These are phyloP conservation scores for Onychostoma macrolepis DNA, from an alignment of 2,113 vertebrate genomes.

Conservation along the genomic window DNA sequence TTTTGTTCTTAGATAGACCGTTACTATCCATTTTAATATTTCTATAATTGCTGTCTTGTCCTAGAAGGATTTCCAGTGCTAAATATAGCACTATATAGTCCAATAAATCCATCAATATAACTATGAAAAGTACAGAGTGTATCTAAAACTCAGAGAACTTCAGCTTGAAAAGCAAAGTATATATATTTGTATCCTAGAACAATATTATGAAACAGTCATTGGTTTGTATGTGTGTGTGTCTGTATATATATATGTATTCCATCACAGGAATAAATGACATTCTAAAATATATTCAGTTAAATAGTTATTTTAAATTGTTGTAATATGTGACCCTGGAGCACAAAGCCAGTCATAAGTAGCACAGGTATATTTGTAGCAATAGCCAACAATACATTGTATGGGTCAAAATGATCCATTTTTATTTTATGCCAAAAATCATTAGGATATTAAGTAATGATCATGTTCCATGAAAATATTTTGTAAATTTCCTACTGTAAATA, in stretches of 20 bases:
- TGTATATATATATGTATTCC: too few species aligned
- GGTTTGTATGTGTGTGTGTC: too few species aligned
- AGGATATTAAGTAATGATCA: too few species aligned
- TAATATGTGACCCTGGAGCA: neutral
- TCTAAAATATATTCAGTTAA: neutral
- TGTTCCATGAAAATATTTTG: too few species aligned
- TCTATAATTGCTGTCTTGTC: neutral
- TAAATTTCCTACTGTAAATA: too few species aligned
- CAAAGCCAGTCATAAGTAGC: too few species aligned
- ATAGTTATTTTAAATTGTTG: neutral
- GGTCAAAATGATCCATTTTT: too few species aligned
- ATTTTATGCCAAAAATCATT: too few species aligned
- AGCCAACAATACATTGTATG: too few species aligned
- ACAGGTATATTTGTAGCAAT: too few species aligned
- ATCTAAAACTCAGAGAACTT: neutral
- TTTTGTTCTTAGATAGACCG: neutral
- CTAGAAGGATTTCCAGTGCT: neutral
- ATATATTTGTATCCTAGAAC: neutral
- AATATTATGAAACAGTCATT: neutral
- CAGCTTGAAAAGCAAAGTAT: neutral
- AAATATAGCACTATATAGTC: slow-evolving; percentile 6
- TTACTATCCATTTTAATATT: slow-evolving; percentile 11
- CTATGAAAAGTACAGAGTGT: slow-evolving; percentile 1
- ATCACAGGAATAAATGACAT: neutral
- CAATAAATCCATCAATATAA: slow-evolving; percentile 19